Percentiles rank a stretch among this genome's conserved stretches.
phyloP scores from a whole-genome alignment of 2,113 vertebrate genomes.

The Engraulis encrasicolus region DNA sequence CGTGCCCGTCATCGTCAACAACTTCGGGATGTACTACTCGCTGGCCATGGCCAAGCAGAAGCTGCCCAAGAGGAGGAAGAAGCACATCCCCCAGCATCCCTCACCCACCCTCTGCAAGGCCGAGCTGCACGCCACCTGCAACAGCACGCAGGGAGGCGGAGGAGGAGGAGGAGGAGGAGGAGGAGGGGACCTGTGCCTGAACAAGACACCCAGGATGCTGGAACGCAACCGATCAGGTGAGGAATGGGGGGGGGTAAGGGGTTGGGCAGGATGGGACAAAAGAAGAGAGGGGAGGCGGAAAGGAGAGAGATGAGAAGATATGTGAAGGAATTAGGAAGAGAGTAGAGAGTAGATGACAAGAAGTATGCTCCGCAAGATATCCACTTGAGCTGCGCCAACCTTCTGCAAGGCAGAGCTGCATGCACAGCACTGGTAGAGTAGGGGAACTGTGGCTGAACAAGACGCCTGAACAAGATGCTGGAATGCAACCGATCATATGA shows the following conservation, averaged over 20 bases:
- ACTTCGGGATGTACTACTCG: constrained; percentile 99
- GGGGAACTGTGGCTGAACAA: no score
- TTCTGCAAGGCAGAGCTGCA: no score
- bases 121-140: constrained; percentile 90
- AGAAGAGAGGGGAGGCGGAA: no score
- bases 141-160: constrained; percentile 83
- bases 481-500: no score
- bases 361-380: no score
- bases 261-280: neutral
- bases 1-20: constrained; percentile 98
- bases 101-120: constrained; percentile 93
- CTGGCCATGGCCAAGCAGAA: constrained; percentile 99
- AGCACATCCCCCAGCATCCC: constrained; percentile 91
- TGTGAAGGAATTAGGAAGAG: neutral
- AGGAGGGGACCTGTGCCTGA: constrained; percentile 86
- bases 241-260: neutral
- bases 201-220: constrained; percentile 84
- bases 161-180: constrained; percentile 60
- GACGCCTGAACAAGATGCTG: no score
- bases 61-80: constrained; percentile 95
- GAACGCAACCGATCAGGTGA: constrained; percentile 92
- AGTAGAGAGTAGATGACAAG: neutral
- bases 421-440: no score
- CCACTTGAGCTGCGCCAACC: no score
- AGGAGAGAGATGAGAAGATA: no score